Conservation (phyloP, 2,888 invertebrate genomes). For the Cataglyphis cursor region DNA sequence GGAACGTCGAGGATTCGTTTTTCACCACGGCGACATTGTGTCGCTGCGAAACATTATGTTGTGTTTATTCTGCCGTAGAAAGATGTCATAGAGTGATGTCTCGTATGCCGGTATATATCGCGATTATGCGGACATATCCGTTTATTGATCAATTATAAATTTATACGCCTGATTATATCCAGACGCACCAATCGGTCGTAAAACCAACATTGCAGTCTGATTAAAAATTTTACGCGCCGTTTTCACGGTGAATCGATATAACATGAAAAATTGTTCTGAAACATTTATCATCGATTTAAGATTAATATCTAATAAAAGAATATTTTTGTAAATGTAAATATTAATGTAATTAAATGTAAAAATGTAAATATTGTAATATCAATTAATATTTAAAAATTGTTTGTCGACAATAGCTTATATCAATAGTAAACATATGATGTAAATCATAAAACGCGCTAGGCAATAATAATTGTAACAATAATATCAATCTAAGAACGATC, state of each 20-base stretch:
- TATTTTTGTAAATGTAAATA: slow-evolving; percentile 1
- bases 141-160: slow-evolving; percentile 36
- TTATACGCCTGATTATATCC: slow-evolving; percentile 45
- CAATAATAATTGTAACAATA: background rate
- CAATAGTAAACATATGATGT: background rate
- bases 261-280: background rate
- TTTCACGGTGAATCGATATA: slow-evolving; percentile 15
- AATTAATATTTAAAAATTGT: background rate
- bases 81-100: slow-evolving; percentile 21
- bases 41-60: slow-evolving; percentile 64
- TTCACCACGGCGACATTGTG: slow-evolving; percentile 61
- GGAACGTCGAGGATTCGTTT: slow-evolving; percentile 36
- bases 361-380: background rate
- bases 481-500: background rate
- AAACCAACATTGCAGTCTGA: slow-evolving; percentile 14
- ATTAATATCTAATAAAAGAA: background rate
- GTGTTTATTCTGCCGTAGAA: slow-evolving; percentile 64
- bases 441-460: background rate
- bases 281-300: background rate
- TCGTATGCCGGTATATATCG: background rate
- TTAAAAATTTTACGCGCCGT: slow-evolving; percentile 49
- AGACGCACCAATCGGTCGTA: slow-evolving; percentile 16
- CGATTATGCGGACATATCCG: slow-evolving; percentile 28
- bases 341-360: too few species aligned
- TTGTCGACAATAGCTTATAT: background rate